Evolutionary conservation across 1,140 invertebrate genomes (phyloP), one percentile per base, ranked within the genome.

Genomic region (Hyphantria cunea): DNA sequence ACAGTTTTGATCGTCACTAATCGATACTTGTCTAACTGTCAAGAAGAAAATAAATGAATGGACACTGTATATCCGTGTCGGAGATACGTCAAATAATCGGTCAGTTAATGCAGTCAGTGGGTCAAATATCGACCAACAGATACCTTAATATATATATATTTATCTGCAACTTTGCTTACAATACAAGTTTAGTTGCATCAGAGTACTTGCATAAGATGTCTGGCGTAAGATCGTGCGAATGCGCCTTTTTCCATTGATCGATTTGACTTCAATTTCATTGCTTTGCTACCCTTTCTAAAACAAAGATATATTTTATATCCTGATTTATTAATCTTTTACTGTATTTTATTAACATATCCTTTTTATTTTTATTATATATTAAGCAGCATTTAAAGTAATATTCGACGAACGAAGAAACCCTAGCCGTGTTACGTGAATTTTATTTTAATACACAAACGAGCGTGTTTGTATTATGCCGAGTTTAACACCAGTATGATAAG

Each of bases 181-280:
- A 71, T 70, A 69, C 72, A 73, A 80, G 72, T 72, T 72, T 75
- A 73, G 70, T 83, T 85, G 72, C 80, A 82, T 85, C 79, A 70
- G 42, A 75, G 25, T 17, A 34, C 34, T 84, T 84, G 72, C 75
- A 78, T 84, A 82, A 82, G 56, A 70, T 67, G 68, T 55, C 48
- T 48, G 49, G 12, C 41, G 61, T 72, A 72, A 72, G 39, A 64
- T 66, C 64, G 68, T 54, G 54, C 62, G 33, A 60, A 44, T 17
- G 62, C 47, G 56, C 50, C 62, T 61, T 70, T 70, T 66, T 44
- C 52, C 15, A 12, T n/a, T 60, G 56, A 42, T 60, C 47, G 47
- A 60, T 60, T 60, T 51, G 37, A 42, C 39, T 42, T 15, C 47
- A 60, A 15, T 60, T 42, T 33, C 32, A 32, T 25, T 45, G 33